Percentiles rank a stretch among this genome's conserved stretches.
Conservation (phyloP, 2,797 vertebrate species). For the Lycodopsis pacificus region DNA sequence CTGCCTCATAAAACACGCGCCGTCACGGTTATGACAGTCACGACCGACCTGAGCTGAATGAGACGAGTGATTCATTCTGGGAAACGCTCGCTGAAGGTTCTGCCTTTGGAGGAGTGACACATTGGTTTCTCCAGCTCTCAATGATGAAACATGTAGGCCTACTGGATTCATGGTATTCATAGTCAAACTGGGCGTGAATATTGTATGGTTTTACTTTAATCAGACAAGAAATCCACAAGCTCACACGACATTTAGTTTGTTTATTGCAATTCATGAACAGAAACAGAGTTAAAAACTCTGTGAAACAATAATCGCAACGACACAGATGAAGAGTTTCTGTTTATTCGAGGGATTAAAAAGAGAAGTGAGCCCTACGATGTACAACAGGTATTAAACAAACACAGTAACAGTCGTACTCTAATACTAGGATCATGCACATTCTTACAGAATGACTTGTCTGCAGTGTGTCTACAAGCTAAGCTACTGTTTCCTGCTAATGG, state of each 20-base stretch:
- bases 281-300: conserved; percentile 33
- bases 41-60: conserved; percentile 7
- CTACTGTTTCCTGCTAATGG: conserved; percentile 57
- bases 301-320: conserved; percentile 30
- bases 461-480: conserved; percentile 59
- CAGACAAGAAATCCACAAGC: conserved; percentile 11
- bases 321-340: conserved; percentile 54
- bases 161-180: background rate
- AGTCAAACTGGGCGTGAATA: background rate
- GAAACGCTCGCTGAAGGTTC: background rate
- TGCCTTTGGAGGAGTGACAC: background rate
- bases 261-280: conserved; percentile 61
- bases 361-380: conserved; percentile 58
- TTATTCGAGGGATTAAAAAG: conserved; percentile 78
- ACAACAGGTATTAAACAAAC: conserved; percentile 64
- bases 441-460: conserved; percentile 82
- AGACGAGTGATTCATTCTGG: conserved; percentile 10
- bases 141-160: background rate
- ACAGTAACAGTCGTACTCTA: conserved; percentile 66
- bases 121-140: background rate
- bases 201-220: background rate
- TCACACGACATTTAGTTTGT: conserved; percentile 32
- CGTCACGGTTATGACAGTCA: conserved; percentile 5
- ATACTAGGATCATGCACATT: conserved; percentile 75
- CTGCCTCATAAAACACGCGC: conserved; percentile 13